Base-by-base conservation (phyloP, 2,113 vertebrate species). In the Paraplagusia blochii region DNA sequence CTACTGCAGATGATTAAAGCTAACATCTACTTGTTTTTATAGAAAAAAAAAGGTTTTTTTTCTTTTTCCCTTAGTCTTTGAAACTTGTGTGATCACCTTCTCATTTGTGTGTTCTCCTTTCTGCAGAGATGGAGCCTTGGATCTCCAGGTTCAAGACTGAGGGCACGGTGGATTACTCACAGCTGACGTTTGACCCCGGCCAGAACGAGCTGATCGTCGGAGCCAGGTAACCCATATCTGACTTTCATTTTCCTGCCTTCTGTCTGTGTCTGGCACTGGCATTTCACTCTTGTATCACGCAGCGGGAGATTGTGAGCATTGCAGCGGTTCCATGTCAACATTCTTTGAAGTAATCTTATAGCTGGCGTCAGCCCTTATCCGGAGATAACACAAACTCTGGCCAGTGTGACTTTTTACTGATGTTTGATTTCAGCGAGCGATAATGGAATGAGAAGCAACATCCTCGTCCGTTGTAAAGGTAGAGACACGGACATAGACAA, bases 171-270 rank as follows among this genome's bases (percentile, higher is more conserved):
- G 96, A 98, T 90, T 99, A 96, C 81, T 98, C 96, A 35, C 94
- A 95, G 89, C 86, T 99, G 88, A 95, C 93, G 9, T 98, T 99
- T 87, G 96, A 98, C 81, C 94, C 95, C 5, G 90, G 93, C 82
- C 95, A 97, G 87, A 95, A 94, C 56, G 95, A 99, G 76, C 92
- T 99, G 78, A 92, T 99, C 79, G 93, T 96, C 61, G 96, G 96
- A 82, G 94, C 96, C 84, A 98, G 96, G 96, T 99, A 92, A 95
- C 19, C 35, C 10, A 19, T 8, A 36, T 51, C 16, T 8, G 34
- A 15, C 17, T 50, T 43, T 66, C 2, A 50, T 64, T 55, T 29
- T 36, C 46, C 5, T 4, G 16, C 9, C 9, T 36, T 45, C 17
- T 42, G 43, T 29, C 29, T 57, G 1, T 15, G 11, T 11, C 42